A percentile compares a stretch with the other conserved stretches of the same genome.
Conservation (phyloP, 2,888 invertebrate genomes). For the Rhabditoides inermis region DNA sequence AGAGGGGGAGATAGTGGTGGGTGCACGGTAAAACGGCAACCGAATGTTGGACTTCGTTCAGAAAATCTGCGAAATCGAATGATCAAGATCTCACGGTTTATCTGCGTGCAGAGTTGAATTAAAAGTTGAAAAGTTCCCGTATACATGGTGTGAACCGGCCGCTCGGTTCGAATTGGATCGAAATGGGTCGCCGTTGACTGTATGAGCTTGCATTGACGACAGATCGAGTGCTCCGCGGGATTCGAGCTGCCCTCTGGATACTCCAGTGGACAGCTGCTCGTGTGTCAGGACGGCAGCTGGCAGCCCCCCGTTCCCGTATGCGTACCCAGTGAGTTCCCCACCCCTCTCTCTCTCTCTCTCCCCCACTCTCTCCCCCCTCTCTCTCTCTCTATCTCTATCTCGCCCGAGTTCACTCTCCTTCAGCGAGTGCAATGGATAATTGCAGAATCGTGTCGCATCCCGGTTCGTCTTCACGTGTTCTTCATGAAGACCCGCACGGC, state of each 20-base stretch:
- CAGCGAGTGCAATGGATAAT: background rate
- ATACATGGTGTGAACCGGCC: background rate
- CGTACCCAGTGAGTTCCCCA: conserved; percentile 64
- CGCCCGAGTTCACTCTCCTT: background rate
- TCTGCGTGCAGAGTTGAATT: too few relatives aligned
- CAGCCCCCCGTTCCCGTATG: conserved; percentile 73
- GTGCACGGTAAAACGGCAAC: too few relatives aligned
- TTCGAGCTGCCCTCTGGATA: too few relatives aligned
- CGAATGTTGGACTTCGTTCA: too few relatives aligned
- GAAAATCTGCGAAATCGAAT: too few relatives aligned
- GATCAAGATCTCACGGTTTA: too few relatives aligned
- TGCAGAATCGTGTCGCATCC: conserved; percentile 42
- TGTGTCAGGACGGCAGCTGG: conserved; percentile 92
- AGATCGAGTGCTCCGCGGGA: too few relatives aligned
- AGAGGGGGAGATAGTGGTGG: too few relatives aligned
- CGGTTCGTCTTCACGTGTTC: conserved; percentile 44
- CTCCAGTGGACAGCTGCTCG: too few relatives aligned
- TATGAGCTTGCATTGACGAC: conserved; percentile 53
- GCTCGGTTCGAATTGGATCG: background rate
- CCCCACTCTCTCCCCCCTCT: background rate
- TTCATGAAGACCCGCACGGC: conserved; percentile 33
- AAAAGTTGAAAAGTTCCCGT: too few relatives aligned
- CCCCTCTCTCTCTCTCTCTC: background rate
- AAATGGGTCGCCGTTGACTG: conserved; percentile 45
- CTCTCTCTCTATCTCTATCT: background rate